These are phyloP conservation scores for Mirza zaza DNA, from an alignment of 2,113 vertebrate species.

Conservation along the genomic window DNA sequence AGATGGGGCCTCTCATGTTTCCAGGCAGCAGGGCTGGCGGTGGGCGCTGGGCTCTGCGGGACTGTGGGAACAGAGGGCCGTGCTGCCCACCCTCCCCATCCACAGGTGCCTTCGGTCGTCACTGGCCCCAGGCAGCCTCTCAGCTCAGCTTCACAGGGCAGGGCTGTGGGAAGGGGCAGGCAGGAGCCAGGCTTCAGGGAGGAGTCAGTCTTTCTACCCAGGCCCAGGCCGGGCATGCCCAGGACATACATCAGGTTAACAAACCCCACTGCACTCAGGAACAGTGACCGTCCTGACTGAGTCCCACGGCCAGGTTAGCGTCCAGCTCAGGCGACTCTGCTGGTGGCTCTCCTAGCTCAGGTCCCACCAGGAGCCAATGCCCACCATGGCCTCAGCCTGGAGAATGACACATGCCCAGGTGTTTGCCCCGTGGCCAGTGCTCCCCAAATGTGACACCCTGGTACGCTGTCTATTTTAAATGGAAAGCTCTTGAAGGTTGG, in stretches of 20 bases:
- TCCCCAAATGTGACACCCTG: not conserved
- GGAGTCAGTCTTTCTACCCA: not conserved
- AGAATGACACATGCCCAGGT: not conserved
- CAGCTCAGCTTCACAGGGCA: not conserved
- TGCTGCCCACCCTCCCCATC: not conserved
- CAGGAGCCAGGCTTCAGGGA: not conserved
- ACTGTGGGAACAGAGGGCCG: not conserved
- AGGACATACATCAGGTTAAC: not conserved
- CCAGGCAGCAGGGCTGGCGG: not conserved
- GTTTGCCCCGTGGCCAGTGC: not conserved
- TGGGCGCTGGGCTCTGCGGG: not conserved
- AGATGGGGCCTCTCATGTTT: not conserved
- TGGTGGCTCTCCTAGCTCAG: not conserved
- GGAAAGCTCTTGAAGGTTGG: not conserved
- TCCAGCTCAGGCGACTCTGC: not conserved
- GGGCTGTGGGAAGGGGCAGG: not conserved
- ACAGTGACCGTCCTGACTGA: not conserved
- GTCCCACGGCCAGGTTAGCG: not conserved
- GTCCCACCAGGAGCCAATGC: no score
- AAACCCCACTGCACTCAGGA: not conserved
- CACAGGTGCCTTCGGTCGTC: accelerated
- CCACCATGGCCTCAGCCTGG: not conserved
- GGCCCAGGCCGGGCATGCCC: not conserved
- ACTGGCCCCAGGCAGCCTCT: not conserved
- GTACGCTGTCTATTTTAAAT: not conserved